phyloP scores from a whole-genome alignment of 2,113 vertebrate species.

The Propithecus coquereli region DNA sequence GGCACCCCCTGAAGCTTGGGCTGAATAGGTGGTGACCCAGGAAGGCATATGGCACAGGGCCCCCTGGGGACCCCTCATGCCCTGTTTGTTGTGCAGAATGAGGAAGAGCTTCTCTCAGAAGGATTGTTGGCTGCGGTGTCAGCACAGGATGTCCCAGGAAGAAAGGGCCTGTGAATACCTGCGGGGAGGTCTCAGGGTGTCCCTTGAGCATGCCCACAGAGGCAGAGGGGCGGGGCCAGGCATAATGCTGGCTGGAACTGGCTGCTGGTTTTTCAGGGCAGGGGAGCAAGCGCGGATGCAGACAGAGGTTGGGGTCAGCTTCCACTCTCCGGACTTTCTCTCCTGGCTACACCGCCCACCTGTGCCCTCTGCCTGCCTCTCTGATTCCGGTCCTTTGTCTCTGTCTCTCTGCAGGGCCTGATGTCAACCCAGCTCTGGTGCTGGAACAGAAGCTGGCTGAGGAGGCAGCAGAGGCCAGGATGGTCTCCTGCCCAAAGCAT shows the following conservation, averaged over 20 bases:
- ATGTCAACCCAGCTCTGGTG: conserved; percentile 2
- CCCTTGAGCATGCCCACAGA: not conserved
- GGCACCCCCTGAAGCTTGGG: not conserved
- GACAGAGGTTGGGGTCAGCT: rapidly evolving
- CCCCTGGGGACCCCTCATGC: rapidly evolving
- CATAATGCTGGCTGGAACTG: no score
- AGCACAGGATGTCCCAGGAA: not conserved
- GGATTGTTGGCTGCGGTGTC: no score
- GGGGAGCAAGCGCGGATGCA: no score
- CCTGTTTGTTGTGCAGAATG: not conserved
- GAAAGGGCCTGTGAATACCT: not conserved
- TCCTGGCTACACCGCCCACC: not conserved
- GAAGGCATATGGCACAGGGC: not conserved
- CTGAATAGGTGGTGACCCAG: not conserved
- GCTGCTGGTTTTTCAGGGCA: not conserved
- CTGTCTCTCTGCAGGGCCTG: conserved; percentile 52
- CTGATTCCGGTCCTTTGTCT: not conserved
- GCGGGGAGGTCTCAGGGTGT: not conserved
- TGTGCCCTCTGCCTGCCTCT: rapidly evolving
- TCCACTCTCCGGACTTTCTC: not conserved
- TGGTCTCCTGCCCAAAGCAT: not conserved
- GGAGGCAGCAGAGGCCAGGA: rapidly evolving
- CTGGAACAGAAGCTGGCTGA: not conserved
- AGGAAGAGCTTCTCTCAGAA: not conserved
- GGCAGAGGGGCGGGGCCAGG: no score